Percentiles rank a stretch among this genome's conserved stretches.
Evolutionary conservation across 2,888 invertebrate genomes (phyloP).

Genomic region (Troides helena): DNA sequence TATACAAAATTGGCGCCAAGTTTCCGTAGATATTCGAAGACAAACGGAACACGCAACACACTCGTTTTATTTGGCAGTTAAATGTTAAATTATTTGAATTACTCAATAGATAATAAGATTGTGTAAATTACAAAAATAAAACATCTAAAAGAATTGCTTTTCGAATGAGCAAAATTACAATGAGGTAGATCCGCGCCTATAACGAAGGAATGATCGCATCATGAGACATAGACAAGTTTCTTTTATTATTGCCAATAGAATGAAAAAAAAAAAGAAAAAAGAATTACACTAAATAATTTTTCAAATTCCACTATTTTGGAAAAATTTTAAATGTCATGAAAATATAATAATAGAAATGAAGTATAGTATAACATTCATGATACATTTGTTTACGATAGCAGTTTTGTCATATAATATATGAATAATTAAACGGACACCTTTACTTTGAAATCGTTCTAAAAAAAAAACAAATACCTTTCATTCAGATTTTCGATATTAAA

Average conservation of each 20-base stretch:
- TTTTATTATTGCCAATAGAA: not conserved
- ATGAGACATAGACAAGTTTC: not conserved
- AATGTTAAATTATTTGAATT: not conserved
- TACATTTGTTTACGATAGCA: not conserved
- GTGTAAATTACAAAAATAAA: not conserved
- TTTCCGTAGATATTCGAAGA: too few species aligned
- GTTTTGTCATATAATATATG: not conserved
- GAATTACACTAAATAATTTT: not conserved
- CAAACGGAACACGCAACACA: not conserved
- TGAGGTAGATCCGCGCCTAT: slow-evolving; percentile 23
- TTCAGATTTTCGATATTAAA: too few species aligned
- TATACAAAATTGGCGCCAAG: too few species aligned
- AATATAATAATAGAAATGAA: not conserved
- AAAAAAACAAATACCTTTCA: too few species aligned
- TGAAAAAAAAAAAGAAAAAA: not conserved
- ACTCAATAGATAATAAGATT: not conserved
- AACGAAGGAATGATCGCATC: slow-evolving; percentile 17
- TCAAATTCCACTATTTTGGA: not conserved
- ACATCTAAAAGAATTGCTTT: slow-evolving; percentile 19
- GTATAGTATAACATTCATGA: not conserved
- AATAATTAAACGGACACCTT: not conserved
- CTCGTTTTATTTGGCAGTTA: not conserved
- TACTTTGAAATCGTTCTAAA: too few species aligned
- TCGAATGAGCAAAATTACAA: slow-evolving; percentile 21
- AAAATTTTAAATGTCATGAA: not conserved